A percentile compares a stretch with the other conserved stretches of the same genome.
phyloP scores from a whole-genome alignment of 2,113 vertebrate genomes.

The Brachyhypopomus gauderio region DNA sequence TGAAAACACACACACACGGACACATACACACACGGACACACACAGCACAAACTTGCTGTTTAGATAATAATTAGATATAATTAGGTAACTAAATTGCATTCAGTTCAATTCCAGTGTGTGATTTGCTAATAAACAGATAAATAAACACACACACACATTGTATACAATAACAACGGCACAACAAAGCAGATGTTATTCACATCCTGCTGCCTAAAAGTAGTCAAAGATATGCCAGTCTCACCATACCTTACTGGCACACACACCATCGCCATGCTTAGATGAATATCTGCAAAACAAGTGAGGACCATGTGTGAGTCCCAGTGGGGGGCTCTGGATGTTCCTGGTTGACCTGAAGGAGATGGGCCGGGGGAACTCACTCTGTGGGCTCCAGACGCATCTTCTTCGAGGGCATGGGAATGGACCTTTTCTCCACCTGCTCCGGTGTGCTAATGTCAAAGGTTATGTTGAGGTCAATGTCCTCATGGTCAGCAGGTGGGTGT shows the following conservation, averaged over 20 bases:
- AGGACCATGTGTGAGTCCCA: neutral
- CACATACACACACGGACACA: neutral
- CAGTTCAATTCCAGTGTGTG: no score
- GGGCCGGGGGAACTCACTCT: constrained; percentile 70
- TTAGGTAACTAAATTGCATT: no score
- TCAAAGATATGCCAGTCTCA: neutral
- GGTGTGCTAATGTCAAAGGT: constrained; percentile 86
- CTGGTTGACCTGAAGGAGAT: no score
- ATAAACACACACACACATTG: no score
- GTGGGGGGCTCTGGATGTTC: neutral
- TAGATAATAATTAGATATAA: no score
- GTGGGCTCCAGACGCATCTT: constrained; percentile 80
- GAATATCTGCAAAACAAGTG: constrained; percentile 42
- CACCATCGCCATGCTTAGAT: constrained; percentile 56
- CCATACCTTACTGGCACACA: constrained; percentile 61
- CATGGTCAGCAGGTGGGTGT: constrained; percentile 67
- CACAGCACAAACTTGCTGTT: neutral
- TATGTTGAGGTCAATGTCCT: constrained; percentile 84
- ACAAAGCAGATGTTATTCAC: no score
- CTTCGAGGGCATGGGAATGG: constrained; percentile 67
- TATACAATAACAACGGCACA: no score
- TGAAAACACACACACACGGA: neutral
- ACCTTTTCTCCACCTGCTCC: constrained; percentile 68
- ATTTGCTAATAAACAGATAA: no score
- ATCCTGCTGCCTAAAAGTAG: no score